Evolutionary conservation across 2,797 vertebrate species (phyloP).

Genomic region (Coregonus ussuriensis): DNA sequence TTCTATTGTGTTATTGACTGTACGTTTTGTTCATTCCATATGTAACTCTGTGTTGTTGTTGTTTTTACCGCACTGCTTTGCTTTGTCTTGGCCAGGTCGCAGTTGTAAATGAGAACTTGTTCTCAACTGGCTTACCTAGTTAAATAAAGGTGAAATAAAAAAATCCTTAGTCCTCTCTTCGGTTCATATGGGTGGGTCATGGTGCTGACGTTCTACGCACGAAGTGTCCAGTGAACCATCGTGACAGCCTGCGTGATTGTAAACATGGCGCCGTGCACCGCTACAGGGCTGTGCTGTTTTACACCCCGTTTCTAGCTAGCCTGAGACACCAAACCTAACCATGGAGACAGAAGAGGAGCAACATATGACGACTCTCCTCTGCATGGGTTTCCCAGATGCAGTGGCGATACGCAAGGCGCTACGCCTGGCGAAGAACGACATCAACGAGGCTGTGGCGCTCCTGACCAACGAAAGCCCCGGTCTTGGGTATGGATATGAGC

Average conservation of each 20-base stretch:
- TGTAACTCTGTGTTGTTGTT: too few species aligned
- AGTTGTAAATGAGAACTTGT: too few species aligned
- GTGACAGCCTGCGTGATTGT: slow-evolving; percentile 78
- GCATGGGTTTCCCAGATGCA: slow-evolving; percentile 97
- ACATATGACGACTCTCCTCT: slow-evolving; percentile 97
- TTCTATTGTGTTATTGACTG: too few species aligned
- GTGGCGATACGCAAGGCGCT: slow-evolving; percentile 94
- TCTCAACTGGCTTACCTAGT: too few species aligned
- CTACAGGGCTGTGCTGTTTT: slow-evolving; percentile 72
- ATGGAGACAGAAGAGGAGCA: slow-evolving; percentile 99
- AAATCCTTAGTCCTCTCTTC: background rate
- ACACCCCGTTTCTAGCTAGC: slow-evolving; percentile 46
- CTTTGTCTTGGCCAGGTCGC: too few species aligned
- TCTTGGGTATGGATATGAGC: slow-evolving; percentile 93
- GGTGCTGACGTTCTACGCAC: slow-evolving; percentile 35
- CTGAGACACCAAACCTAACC: slow-evolving; percentile 67
- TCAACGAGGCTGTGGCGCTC: slow-evolving; percentile 97
- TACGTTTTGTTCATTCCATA: too few species aligned
- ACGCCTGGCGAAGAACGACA: slow-evolving; percentile 96
- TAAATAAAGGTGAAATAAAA: too few species aligned
- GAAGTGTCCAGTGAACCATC: slow-evolving; percentile 52
- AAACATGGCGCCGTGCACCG: slow-evolving; percentile 90
- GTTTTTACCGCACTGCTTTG: too few species aligned
- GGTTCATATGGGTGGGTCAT: slow-evolving; percentile 32
- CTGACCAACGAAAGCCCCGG: slow-evolving; percentile 98